Conservation (phyloP, 2,113 vertebrate genomes). For the Corvus hawaiiensis region DNA sequence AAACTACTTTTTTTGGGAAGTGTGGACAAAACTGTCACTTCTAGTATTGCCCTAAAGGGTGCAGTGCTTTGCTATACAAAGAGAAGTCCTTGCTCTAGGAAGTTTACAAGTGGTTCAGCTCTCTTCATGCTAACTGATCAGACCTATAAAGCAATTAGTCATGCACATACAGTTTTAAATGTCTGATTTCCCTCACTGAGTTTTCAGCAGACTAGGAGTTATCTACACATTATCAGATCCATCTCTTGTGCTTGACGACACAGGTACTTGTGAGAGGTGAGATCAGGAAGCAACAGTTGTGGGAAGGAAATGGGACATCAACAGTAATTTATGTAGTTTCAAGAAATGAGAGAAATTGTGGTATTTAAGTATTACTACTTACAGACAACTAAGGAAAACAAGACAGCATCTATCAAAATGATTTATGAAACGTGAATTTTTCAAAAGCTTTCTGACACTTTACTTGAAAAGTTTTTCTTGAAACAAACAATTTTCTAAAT, state of each 20-base stretch:
- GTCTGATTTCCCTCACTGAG: neutral
- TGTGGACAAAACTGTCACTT: neutral
- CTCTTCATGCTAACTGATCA: neutral
- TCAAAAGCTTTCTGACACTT: neutral
- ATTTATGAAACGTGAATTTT: neutral
- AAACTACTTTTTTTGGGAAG: accelerated
- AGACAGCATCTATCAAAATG: neutral
- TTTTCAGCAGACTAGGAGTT: neutral
- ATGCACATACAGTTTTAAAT: neutral
- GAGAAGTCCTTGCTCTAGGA: neutral
- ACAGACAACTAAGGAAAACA: neutral
- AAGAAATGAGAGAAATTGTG: neutral
- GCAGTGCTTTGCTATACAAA: neutral
- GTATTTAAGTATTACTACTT: neutral
- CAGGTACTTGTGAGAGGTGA: neutral
- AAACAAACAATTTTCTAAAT: neutral
- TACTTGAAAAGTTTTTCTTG: neutral
- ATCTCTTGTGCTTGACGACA: neutral
- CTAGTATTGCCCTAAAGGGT: neutral
- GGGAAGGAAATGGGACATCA: neutral
- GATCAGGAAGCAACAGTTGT: neutral
- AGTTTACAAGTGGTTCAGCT: neutral
- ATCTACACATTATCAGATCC: neutral
- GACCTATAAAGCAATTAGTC: neutral
- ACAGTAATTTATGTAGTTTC: neutral